Base-by-base conservation (phyloP, 1,140 invertebrate species). In the Calosoma granatense region DNA sequence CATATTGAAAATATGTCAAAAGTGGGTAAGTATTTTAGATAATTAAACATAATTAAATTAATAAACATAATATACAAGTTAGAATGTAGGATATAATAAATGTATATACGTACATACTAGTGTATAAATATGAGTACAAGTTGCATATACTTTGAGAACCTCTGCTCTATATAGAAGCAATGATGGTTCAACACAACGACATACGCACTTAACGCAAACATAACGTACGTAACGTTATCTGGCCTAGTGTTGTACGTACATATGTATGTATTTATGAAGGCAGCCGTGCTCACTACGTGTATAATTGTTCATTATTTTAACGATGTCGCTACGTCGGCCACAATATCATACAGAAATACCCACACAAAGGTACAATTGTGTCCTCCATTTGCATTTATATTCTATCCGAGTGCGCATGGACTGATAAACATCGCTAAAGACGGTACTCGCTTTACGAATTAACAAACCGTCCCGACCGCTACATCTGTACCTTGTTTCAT, bases 241-340 rank as follows among this genome's bases (percentile, higher is more conserved):
- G 26, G n/a, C 26, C 26, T 36, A 36, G n/a, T 36, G n/a, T n/a
- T 36, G 6, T 36, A 47, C 15, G 15, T 36, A 36, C 26, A n/a
- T 36, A 36, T 36, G 26, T 36, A 36, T n/a, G 26, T 36, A 36
- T 36, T 9, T 36, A 47, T 17, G 17, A 12, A 47, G 41, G 6
- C 41, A 17, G 41, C 41, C n/a, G 26, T 36, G 26, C 26, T 36
- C 26, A 36, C n/a, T n/a, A 36, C n/a, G 6, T 36, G n/a, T 36
- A 36, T 68, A 68, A 68, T 68, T 68, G 67, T 68, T 67, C 65
- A 68, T 68, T 68, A 68, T 68, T 68, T 68, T 64, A 65, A 65
- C 30, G 54, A 20, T 61, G 64, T 65, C 65, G 61, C 62, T 59
- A 53, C 60, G 59, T 59, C 61, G 60, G 56, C 60, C 61, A 67